phyloP scores from a whole-genome alignment of 2,797 vertebrate genomes.

The Staurois parvus region DNA sequence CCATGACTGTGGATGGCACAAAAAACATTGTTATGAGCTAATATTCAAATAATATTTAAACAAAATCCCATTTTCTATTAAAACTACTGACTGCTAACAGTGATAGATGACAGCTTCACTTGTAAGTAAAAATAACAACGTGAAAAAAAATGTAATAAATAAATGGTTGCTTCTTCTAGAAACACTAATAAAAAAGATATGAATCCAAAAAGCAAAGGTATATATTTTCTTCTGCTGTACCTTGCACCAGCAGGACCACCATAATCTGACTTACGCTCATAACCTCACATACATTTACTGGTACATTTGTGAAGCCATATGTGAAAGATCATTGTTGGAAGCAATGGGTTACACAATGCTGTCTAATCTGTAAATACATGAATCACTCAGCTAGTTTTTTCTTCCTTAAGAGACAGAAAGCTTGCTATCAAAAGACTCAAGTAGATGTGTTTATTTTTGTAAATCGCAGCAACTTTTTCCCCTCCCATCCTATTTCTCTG shows the following conservation, averaged over 20 bases:
- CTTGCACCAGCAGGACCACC: conserved; percentile 21
- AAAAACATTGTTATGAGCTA: too few relatives aligned
- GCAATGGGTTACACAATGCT: conserved; percentile 18
- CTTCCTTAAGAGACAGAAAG: conserved; percentile 33
- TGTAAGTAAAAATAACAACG: too few relatives aligned
- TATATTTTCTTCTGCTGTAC: neutral
- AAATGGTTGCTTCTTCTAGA: too few relatives aligned
- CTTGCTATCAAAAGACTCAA: conserved; percentile 51
- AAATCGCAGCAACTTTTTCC: conserved; percentile 42
- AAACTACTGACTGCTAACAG: too few relatives aligned
- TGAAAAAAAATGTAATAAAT: too few relatives aligned
- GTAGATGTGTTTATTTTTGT: conserved; percentile 57
- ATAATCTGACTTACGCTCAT: conserved; percentile 22
- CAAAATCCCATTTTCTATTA: too few relatives aligned
- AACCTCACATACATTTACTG: conserved; percentile 39
- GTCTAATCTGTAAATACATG: conserved; percentile 53
- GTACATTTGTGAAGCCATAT: conserved; percentile 19
- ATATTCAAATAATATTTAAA: too few relatives aligned
- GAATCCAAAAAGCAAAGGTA: conserved; percentile 1
- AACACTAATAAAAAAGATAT: neutral
- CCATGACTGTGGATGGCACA: too few relatives aligned
- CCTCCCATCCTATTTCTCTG: conserved; percentile 37
- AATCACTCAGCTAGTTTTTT: conserved; percentile 49
- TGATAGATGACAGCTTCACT: too few relatives aligned
- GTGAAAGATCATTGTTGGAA: conserved; percentile 47